Evolutionary conservation across 2,797 vertebrate genomes (phyloP).

Genomic region (Glyptemys insculpta): DNA sequence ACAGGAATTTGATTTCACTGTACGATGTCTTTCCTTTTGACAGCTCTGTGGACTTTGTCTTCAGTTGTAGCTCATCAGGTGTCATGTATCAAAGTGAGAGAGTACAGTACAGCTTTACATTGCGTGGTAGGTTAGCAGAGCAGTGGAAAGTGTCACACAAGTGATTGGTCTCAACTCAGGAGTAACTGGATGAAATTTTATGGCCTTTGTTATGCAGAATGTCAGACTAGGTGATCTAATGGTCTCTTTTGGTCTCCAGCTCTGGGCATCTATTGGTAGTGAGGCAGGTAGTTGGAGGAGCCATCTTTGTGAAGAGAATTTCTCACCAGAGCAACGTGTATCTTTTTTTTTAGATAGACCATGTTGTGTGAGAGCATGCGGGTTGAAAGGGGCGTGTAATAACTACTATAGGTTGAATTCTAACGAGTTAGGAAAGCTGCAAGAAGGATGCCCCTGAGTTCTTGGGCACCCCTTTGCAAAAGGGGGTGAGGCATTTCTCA

Average conservation of each 20-base stretch:
- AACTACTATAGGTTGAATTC: background rate
- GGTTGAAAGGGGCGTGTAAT: background rate
- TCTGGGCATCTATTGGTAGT: background rate
- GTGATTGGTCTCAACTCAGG: rapidly evolving
- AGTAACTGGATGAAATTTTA: background rate
- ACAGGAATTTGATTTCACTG: background rate
- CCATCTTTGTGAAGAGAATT: background rate
- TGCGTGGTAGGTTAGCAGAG: rapidly evolving
- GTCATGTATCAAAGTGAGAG: background rate
- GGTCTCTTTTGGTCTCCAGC: background rate
- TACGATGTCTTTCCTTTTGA: rapidly evolving
- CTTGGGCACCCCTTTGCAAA: background rate
- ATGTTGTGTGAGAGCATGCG: rapidly evolving
- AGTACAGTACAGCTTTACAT: background rate
- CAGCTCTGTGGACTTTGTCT: background rate
- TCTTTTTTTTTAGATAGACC: background rate
- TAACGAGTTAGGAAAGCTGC: background rate
- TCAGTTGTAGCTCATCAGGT: rapidly evolving
- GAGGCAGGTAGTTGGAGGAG: background rate
- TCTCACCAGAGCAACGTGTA: rapidly evolving
- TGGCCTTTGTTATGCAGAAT: background rate
- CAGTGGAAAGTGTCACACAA: background rate
- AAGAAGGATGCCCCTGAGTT: background rate
- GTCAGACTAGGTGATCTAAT: background rate
- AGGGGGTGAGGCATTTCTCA: background rate